Evolutionary conservation across 2,888 invertebrate genomes (phyloP), one percentile per base, ranked within the genome.

Genomic region (Cryptophagus acutangulus): DNA sequence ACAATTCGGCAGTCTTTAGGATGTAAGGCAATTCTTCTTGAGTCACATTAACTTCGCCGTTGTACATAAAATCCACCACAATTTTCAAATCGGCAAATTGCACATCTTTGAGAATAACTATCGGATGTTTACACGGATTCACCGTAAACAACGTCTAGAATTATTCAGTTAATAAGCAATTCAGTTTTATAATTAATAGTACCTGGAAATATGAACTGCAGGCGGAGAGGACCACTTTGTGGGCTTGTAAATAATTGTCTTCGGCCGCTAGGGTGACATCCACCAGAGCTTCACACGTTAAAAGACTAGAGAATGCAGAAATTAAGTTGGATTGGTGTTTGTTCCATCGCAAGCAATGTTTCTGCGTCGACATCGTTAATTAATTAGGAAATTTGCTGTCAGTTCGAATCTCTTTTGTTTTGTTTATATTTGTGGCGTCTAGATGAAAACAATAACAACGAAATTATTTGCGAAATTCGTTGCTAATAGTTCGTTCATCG

Each of bases 141-240:
- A 86, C 81, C 25, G 87, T 82, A 62, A 91, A 91, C 38, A 91
- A 66, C 4, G 85, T 79, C 84, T 88, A n/a, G n/a, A n/a, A n/a
- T n/a, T n/a, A n/a, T n/a, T n/a, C n/a, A n/a, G n/a, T n/a, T n/a
- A n/a, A n/a, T n/a, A n/a, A n/a, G n/a, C n/a, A n/a, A n/a, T n/a
- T n/a, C n/a, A n/a, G n/a, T n/a, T n/a, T n/a, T n/a, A n/a, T n/a
- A n/a, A n/a, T n/a, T n/a, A n/a, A n/a, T n/a, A n/a, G 69, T 70
- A 87, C 87, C 76, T 91, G 89, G 71, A 92, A 92, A 71, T 91
- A 92, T n/a, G 88, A 85, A 65, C 90, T 91, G 71, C 91, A 91
- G 2, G 92, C 91, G 1, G 90, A 90, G 25, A 92, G 72, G 17
- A 92, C 89, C 40, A 92, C 83, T 73, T 88, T 90, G 68, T 92